Base-by-base conservation (phyloP, 2,113 vertebrate genomes). In the Brienomyrus longianalis region DNA sequence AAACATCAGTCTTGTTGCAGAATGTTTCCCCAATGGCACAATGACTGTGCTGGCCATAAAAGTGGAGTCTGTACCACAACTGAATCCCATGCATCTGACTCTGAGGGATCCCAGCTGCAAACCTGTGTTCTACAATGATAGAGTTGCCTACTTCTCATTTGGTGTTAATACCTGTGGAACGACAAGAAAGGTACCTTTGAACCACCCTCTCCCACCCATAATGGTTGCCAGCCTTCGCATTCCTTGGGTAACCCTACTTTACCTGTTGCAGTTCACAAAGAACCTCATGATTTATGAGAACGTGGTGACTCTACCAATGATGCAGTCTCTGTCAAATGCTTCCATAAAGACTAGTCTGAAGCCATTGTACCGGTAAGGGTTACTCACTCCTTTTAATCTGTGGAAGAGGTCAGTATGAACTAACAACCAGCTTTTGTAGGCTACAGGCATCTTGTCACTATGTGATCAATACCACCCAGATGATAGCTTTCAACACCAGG, bases 1-100 rank as follows among this genome's bases (percentile, higher is more conserved):
- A 80, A 35, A 62, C 35, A 19, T 3, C 0, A 47, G 0, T 88
- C 6, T n/a, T n/a, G 86, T 19, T 90, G 7, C 89, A 96, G 96
- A 94, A 51, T 96, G 96, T 90, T 94, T 93, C 15, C 90, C 96
- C 15, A 96, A 96, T 70, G 95, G 95, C 1, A 96, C 95, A 1
- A 95, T 96, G 74, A 92, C 93, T 0, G 93, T 94, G 3, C 10
- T 95, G 74, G 93, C 95, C 54, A 48, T 95, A 13, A 96, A 95
- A 90, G 88, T 96, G 31, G 95, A 95, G 59, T 92, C 93, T 0
- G 93, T 94, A 51, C 94, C 94, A 10, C 50, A 47, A 83, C 88
- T 96, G 77, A 88, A 93, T 50, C 92, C 90, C 0, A 74, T 90
- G 80, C 90, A 90, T 27, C 92, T 96, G 48, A 94, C 93, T 3